Conservation (phyloP, 2,113 vertebrate genomes). For the Dicaeum eximium region DNA sequence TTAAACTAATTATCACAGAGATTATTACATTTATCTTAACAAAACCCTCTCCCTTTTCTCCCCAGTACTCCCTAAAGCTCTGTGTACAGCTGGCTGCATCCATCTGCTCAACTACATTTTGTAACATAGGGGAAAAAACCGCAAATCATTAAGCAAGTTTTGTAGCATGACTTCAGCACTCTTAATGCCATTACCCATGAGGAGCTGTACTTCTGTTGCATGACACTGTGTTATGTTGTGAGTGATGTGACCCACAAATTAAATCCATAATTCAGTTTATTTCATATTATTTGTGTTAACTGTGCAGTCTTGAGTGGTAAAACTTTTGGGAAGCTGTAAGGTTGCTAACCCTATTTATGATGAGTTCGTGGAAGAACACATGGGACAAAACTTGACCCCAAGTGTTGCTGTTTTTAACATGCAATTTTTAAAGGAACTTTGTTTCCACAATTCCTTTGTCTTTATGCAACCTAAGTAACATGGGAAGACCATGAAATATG, state of each 20-base stretch:
- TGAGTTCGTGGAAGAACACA: not conserved
- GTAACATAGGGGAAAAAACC: not conserved
- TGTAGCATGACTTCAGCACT: slow-evolving; percentile 18
- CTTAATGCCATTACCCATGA: not conserved
- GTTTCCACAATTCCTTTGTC: not conserved
- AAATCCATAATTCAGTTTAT: not conserved
- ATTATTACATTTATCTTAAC: slow-evolving; percentile 72
- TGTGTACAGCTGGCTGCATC: slow-evolving; percentile 72
- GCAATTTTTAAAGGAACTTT: not conserved
- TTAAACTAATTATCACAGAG: slow-evolving; percentile 76
- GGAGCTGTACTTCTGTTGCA: not conserved
- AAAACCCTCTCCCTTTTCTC: slow-evolving; percentile 34
- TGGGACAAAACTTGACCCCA: not conserved
- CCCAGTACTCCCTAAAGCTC: slow-evolving; percentile 64
- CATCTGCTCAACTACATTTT: slow-evolving; percentile 77
- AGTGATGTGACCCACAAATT: not conserved
- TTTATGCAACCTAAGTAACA: not conserved
- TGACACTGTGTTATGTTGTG: not conserved
- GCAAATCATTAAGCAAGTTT: slow-evolving; percentile 34
- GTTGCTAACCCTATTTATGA: not conserved
- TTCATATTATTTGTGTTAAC: not conserved
- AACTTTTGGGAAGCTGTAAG: not conserved
- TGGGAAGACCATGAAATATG: rapidly evolving
- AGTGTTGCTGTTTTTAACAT: not conserved
- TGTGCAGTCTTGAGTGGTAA: not conserved